Base-by-base conservation (phyloP, 2,113 vertebrate genomes). In the Crypturellus undulatus region DNA sequence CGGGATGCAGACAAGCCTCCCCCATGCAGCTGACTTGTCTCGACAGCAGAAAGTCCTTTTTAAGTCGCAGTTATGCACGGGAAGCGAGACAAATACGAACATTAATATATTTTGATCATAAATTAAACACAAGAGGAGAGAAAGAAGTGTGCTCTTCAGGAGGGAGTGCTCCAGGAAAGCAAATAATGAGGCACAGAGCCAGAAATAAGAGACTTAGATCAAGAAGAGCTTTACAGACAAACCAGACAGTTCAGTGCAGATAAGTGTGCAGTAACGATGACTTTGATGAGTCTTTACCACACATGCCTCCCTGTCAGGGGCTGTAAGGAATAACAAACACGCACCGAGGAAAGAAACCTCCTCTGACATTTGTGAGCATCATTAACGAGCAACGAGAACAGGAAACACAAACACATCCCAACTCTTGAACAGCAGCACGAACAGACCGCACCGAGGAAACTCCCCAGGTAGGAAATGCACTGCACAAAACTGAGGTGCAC, bases 271-370 rank as follows among this genome's bases (percentile, higher is more conserved):
- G 89, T 90, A 96, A 97, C 58, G 79, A 94, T 0, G 69, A 86
- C 94, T 97, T 90, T 91, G 94, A 95, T 96, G 90, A 95, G 87
- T 60, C 95, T 95, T 94, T 96, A 96, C 83, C 90, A 81, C 93
- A 93, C 77, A 67, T 1, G 34, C 51, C 65, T 94, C 76, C 60
- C 28, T 75, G 83, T 90, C 95, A 94, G 18, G 38, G 79, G 52
- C 28, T 82, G 79, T 43, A 60, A 92, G 72, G 85, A 89, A 89
- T 56, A 69, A 89, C 51, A 89, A 63, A 86, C 24, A 26, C 34
- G n/a, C 0, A n/a, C 0, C 75, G 77, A 81, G 65, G 42, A 79
- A 85, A 34, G 42, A 79, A 83, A 32, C 82, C 71, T 90, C 54
- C 22, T 7, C 79, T 92, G 92, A 76, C 88, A 69, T 58, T 62